Conservation (phyloP, 2,113 vertebrate species). For the Pseudorasbora parva region DNA sequence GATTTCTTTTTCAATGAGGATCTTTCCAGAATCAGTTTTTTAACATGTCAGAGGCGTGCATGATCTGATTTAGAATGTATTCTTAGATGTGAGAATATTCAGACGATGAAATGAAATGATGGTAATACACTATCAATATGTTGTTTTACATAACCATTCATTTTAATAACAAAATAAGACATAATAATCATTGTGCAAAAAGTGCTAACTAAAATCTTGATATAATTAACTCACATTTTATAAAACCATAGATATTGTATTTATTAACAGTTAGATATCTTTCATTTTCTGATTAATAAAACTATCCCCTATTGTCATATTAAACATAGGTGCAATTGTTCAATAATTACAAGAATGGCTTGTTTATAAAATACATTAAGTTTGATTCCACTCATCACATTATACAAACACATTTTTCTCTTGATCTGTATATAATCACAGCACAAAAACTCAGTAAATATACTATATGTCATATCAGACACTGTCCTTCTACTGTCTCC, state of each 20-base stretch:
- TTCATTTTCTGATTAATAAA: background rate
- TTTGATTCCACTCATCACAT: background rate
- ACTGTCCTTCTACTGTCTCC: background rate
- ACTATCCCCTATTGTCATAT: background rate
- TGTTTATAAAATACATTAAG: background rate
- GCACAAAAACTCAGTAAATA: background rate
- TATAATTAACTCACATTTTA: background rate
- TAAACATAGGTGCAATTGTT: background rate
- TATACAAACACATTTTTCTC: background rate
- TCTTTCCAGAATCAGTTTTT: too few relatives aligned
- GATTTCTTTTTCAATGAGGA: too few relatives aligned
- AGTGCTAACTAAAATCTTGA: background rate
- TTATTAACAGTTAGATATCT: background rate
- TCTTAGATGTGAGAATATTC: too few relatives aligned
- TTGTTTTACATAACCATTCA: too few relatives aligned
- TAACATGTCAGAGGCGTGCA: too few relatives aligned
- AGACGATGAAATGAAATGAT: too few relatives aligned
- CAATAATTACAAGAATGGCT: background rate
- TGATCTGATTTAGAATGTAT: too few relatives aligned
- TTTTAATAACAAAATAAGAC: too few relatives aligned
- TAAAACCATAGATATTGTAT: background rate
- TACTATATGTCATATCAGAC: background rate
- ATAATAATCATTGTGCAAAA: too few relatives aligned
- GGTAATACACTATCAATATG: too few relatives aligned
- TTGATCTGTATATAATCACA: background rate